Conservation (phyloP, 2,797 vertebrate genomes). For the Takifugu ocellatus region DNA sequence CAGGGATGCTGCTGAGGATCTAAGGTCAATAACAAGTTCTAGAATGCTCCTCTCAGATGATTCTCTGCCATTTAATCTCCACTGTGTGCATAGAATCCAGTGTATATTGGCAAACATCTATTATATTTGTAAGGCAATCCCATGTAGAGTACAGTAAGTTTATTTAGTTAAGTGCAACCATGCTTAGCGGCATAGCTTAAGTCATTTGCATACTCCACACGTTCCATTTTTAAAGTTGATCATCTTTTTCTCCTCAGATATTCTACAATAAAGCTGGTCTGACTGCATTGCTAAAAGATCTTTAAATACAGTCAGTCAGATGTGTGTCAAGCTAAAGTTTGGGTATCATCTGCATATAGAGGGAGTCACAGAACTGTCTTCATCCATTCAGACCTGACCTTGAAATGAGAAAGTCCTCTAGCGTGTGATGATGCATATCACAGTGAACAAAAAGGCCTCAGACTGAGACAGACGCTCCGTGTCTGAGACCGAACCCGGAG, state of each 20-base stretch:
- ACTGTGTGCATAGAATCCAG: background rate
- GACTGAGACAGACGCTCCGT: background rate
- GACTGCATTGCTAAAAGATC: background rate
- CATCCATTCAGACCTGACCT: conserved; percentile 6
- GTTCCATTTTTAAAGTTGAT: background rate
- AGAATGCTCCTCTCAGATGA: background rate
- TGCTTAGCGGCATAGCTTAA: background rate
- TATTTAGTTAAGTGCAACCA: background rate
- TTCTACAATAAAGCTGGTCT: background rate
- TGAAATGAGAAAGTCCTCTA: background rate
- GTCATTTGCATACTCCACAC: background rate
- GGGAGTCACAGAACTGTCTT: no score
- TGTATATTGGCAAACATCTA: background rate
- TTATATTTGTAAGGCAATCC: no score
- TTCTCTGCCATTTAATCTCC: background rate
- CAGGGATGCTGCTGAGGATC: background rate
- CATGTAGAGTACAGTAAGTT: no score
- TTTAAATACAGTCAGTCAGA: background rate
- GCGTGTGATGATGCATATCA: background rate
- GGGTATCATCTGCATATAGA: no score
- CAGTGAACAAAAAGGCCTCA: background rate
- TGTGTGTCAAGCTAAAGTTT: background rate
- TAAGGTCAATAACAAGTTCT: background rate
- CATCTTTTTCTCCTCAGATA: background rate
- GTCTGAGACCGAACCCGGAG: background rate